Base-by-base conservation (phyloP, 2,888 invertebrate species). In the Sesia bembeciformis region DNA sequence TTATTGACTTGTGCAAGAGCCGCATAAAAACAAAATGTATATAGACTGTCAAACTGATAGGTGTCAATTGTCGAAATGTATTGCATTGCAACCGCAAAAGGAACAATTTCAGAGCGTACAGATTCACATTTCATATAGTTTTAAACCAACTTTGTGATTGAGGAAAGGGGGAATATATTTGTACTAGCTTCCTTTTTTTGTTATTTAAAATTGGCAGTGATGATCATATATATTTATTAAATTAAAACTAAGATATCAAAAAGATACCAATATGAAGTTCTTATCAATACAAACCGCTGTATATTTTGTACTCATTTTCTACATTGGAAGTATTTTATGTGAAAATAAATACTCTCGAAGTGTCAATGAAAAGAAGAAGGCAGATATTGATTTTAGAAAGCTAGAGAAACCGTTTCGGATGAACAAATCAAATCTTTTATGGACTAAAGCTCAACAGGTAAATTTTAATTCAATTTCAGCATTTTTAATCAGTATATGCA, bases 391-490 rank as follows among this genome's bases (percentile, higher is more conserved):
- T 57, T 92, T 96, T 61, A 91, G 94, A 68, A 93, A 91, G 57
- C 78, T 96, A 51, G 94, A 96, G 62, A 94, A 94, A 68, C 97
- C 97, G 4, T 98, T 95, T 83, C 91, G 97, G 63, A 97, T 97
- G 94, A 93, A 95, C 40, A 98, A 97, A 85, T 81, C 97, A 41
- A 97, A 98, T 84, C 81, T 96, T 56, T 84, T 98, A 39, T 98
- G 97, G 97, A 84, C 93, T 3, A 98, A 98, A 90, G 97, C 97
- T 6, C 94, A 95, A 81, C 93, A 94, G 80, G 97, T 97, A 91
- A 87, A 57, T 46, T 49, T 23, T 23, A 23, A 23, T 23, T 23
- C 23, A 23, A 23, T 23, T 23, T 23, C 23, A 23, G 23, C 23
- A 23, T 23, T 23, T 23, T 23, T 23, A 1, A 23, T 23, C 23